Evolutionary conservation across 2,113 vertebrate species (phyloP), one percentile per base, ranked within the genome.

Genomic region (Ameiurus melas): DNA sequence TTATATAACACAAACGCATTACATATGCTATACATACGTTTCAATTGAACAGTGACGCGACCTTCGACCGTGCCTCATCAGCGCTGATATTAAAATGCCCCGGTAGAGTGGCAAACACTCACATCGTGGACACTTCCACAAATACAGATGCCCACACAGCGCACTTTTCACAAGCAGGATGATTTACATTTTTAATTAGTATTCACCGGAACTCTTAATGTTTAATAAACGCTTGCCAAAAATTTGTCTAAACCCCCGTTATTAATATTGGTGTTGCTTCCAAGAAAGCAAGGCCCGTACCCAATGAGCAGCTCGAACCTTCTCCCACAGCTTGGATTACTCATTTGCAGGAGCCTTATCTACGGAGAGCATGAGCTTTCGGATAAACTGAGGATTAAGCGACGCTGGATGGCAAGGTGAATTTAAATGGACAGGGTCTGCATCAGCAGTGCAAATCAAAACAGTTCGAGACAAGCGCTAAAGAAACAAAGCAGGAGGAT

Each of bases 261-360:
- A 83, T 58, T 83, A 83, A 87, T 82, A 87, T 57, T n/a, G 62
- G 62, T 70, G 86, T 10, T 33, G 62, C 66, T 79, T 80, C 60
- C 53, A 33, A 83, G 20, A 70, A 60, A 30, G 80, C 55, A 14
- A 83, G 86, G 86, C 80, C 86, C 51, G 10, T 19, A 78, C 77
- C 64, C 64, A 47, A 79, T 36, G 78, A 58, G 80, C 86, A 62
- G 86, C 80, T 43, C 66, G 22, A 83, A 81, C 80, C 66, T 57
- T 62, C 66, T 73, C 64, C 78, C 77, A 73, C 27, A 83, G 80
- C 86, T 75, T 87, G 55, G 86, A 87, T 87, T 83, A 60, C 86
- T 87, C 86, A 83, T 87, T 83, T 83, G 66, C 86, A 75, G 80
- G 66, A 57, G 68, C 80, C 86, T 87, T 87, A 87, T 87, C 86